Conservation (phyloP, 2,888 invertebrate species). For the Xanthostigma xanthostigma region DNA sequence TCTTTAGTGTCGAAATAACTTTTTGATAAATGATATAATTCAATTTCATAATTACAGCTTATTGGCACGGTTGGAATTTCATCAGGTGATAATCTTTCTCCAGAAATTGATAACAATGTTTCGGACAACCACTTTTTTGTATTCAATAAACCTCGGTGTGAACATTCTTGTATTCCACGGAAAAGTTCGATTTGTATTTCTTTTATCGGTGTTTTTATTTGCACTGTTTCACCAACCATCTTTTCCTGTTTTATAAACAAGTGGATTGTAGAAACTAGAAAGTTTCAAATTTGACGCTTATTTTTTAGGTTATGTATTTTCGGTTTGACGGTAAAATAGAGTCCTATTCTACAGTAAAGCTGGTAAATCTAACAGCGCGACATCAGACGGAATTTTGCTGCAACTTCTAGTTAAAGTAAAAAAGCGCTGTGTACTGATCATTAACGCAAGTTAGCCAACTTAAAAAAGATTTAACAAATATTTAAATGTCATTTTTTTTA, state of each 20-base stretch:
- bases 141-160: constrained; percentile 62
- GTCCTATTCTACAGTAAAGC: too few species aligned
- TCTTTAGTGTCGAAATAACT: constrained; percentile 83
- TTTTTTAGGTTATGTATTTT: not conserved
- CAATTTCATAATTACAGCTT: constrained; percentile 45
- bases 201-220: constrained; percentile 34
- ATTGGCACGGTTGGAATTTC: constrained; percentile 33
- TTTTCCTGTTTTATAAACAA: not conserved
- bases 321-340: too few species aligned
- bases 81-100: constrained; percentile 41
- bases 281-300: not conserved
- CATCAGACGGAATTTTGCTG: too few species aligned
- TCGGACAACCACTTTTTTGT: constrained; percentile 83
- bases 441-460: too few species aligned
- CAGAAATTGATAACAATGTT: constrained; percentile 59
- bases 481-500: too few species aligned
- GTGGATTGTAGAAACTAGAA: too few species aligned
- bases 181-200: constrained; percentile 49
- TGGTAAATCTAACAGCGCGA: too few species aligned
- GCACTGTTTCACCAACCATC: constrained; percentile 14
- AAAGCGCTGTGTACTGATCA: too few species aligned
- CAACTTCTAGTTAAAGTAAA: too few species aligned
- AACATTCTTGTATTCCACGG: constrained; percentile 54
- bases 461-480: too few species aligned
- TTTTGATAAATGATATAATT: constrained; percentile 64